phyloP scores from a whole-genome alignment of 2,113 vertebrate species.

The Tachysurus vachellii region DNA sequence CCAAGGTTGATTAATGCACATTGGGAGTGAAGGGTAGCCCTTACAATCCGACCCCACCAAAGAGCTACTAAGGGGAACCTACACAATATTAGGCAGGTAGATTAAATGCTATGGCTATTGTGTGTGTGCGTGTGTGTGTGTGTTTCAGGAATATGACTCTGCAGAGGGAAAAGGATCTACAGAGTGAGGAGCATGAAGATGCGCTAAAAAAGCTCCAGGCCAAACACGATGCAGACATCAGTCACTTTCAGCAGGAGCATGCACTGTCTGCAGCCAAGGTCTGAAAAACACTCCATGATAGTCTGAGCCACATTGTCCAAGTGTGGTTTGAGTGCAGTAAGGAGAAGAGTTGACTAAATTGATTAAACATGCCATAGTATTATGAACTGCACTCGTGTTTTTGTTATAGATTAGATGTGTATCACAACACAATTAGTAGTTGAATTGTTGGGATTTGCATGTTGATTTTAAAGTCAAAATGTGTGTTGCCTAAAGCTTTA shows the following conservation, averaged over 20 bases:
- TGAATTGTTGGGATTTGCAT: background rate
- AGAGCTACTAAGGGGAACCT: too few relatives aligned
- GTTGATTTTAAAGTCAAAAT: background rate
- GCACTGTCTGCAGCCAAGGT: conserved; percentile 84
- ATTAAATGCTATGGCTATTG: too few relatives aligned
- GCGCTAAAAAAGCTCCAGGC: conserved; percentile 74
- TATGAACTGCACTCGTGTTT: background rate
- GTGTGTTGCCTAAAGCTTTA: background rate
- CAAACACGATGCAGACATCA: conserved; percentile 78
- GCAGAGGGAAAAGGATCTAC: conserved; percentile 79
- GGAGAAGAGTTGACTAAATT: background rate
- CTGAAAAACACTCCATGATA: background rate
- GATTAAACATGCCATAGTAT: background rate
- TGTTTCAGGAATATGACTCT: conserved; percentile 71
- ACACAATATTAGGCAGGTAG: too few relatives aligned
- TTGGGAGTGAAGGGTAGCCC: too few relatives aligned
- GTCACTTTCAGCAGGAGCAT: conserved; percentile 81
- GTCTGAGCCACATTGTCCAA: background rate
- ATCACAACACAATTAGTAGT: background rate
- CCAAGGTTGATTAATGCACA: too few relatives aligned
- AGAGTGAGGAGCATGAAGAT: conserved; percentile 74
- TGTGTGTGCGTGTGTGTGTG: background rate
- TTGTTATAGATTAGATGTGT: background rate
- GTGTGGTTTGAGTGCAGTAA: background rate
- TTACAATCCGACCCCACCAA: too few relatives aligned